Evolutionary conservation across 2,113 vertebrate species (phyloP).

Genomic region (Ammodytes marinus): DNA sequence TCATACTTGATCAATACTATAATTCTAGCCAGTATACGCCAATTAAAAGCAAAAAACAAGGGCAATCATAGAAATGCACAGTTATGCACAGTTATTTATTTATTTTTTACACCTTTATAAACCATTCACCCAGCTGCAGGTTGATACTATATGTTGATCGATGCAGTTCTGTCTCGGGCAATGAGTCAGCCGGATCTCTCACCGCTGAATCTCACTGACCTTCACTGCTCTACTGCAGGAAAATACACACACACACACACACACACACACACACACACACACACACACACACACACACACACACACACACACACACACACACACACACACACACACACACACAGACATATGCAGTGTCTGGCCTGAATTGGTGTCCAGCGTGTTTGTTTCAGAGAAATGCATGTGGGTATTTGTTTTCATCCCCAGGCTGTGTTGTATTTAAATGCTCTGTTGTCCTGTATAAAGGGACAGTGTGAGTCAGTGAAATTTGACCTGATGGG

Average conservation of each 20-base stretch:
- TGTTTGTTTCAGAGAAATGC: conserved; percentile 57
- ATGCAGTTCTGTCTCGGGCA: neutral
- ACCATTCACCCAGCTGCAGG: neutral
- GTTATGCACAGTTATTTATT: neutral
- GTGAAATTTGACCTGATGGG: conserved; percentile 59
- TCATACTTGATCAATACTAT: neutral
- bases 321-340: neutral
- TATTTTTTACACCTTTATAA: neutral
- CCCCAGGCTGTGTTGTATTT: conserved; percentile 7
- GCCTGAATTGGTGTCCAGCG: conserved; percentile 11
- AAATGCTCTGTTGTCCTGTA: conserved; percentile 18
- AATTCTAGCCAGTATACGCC: neutral
- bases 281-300: neutral
- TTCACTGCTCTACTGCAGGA: conserved; percentile 31
- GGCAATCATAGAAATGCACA: neutral
- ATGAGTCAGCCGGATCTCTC: neutral
- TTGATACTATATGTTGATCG: neutral
- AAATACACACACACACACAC: neutral
- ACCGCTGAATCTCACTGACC: conserved; percentile 11
- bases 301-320: neutral
- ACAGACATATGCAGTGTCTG: neutral
- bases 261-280: neutral
- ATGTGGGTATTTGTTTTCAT: conserved; percentile 64
- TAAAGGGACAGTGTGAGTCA: conserved; percentile 36
- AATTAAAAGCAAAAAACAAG: neutral